These are phyloP conservation scores for Corynorhinus townsendii DNA, from an alignment of 2,113 vertebrate species.

Conservation along the genomic window DNA sequence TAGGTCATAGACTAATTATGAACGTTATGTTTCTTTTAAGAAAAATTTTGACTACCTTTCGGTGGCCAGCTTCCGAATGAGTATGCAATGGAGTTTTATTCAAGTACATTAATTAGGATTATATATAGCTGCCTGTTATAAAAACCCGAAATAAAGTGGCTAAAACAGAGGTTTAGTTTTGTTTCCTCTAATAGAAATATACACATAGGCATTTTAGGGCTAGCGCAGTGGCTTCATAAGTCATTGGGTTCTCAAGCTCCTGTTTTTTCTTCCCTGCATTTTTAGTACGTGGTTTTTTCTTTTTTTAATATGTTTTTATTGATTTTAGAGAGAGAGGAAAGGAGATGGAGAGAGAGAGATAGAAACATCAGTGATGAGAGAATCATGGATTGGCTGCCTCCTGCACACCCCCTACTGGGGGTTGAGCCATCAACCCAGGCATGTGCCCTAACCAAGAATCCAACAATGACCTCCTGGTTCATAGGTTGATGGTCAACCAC, in stretches of 20 bases:
- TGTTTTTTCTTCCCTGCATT: background rate
- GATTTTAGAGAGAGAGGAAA: background rate
- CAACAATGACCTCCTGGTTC: background rate
- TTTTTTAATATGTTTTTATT: background rate
- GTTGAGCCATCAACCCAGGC: background rate
- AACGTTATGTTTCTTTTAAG: background rate
- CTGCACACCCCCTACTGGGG: background rate
- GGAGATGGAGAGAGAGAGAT: background rate
- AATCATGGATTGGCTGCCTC: background rate
- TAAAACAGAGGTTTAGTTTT: conserved; percentile 12
- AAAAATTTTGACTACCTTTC: background rate
- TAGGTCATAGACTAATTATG: background rate
- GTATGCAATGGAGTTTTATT: conserved; percentile 21
- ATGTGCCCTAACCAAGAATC: background rate
- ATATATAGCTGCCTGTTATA: background rate
- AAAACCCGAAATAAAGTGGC: background rate
- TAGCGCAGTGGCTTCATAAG: background rate
- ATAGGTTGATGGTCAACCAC: background rate
- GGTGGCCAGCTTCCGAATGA: background rate
- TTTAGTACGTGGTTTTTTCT: background rate
- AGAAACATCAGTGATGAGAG: background rate
- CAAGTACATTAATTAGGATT: background rate
- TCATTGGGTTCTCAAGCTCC: background rate
- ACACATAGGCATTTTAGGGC: background rate
- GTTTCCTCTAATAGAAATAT: conserved; percentile 12